Conservation (phyloP, 2,888 invertebrate species). For the Heteromurus nitidus region DNA sequence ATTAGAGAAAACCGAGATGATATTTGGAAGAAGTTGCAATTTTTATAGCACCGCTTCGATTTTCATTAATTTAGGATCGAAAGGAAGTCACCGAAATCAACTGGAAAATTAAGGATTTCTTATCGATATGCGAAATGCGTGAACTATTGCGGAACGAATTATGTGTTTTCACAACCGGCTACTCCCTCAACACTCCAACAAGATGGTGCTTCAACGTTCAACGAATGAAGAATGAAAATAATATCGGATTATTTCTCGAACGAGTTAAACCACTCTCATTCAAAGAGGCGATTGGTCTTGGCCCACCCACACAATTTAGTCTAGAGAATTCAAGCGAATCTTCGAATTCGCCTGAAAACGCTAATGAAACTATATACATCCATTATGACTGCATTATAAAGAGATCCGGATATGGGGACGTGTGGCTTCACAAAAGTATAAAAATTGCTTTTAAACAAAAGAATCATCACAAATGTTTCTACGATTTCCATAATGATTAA, state of each 20-base stretch:
- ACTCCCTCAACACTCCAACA: slow-evolving; percentile 16
- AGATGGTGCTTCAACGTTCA: slow-evolving; percentile 57
- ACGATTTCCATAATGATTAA: too few species aligned
- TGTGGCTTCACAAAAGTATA: slow-evolving; percentile 54
- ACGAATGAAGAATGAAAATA: slow-evolving; percentile 51
- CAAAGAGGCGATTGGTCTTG: slow-evolving; percentile 1
- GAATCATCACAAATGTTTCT: background rate
- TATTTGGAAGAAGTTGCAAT: background rate
- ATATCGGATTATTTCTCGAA: slow-evolving; percentile 50
- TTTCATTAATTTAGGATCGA: slow-evolving; percentile 21
- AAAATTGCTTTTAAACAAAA: background rate
- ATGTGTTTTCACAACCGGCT: slow-evolving; percentile 38
- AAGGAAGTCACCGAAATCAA: slow-evolving; percentile 35
- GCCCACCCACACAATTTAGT: too few species aligned
- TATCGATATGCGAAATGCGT: slow-evolving; percentile 36
- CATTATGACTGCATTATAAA: slow-evolving; percentile 50
- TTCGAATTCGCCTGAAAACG: background rate
- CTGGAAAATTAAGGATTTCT: slow-evolving; percentile 50
- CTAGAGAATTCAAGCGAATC: background rate
- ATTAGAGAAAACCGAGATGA: background rate
- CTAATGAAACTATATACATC: slow-evolving; percentile 34
- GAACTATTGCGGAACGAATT: slow-evolving; percentile 48
- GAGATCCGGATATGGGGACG: slow-evolving; percentile 38
- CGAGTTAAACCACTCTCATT: slow-evolving; percentile 30
- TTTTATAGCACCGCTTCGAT: background rate